Evolutionary conservation across 37 sponge, comb jelly and placozoan species (phyloP), one percentile per base, ranked within the genome.

Genomic region (Mnemiopsis leidyi): DNA sequence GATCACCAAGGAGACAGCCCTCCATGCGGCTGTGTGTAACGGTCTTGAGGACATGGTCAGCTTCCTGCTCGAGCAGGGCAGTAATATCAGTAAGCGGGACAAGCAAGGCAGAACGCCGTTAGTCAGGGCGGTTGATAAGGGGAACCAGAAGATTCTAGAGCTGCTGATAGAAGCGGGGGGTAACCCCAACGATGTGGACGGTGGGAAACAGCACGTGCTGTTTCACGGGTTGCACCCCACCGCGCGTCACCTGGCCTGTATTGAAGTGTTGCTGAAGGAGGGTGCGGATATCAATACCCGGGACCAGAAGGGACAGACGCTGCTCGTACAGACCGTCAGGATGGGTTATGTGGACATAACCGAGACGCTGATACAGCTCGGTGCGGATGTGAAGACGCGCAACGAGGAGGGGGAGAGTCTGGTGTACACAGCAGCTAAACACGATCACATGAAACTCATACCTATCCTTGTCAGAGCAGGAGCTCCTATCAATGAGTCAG

Each of bases 31-130:
- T 20, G 90, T 85, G 39, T 85, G 90, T 85, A 85, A 85, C 61
- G 90, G 90, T n/a, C 48, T 85, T 18, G 90, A 85, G 40, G 90
- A 85, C 26, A 85, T 85, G 90, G 90, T 85, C 26, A 85, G 61
- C 90, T 85, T n/a, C 35, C 90, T 85, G 25, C 5, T 85, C 29
- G 90, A 85, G 90, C 90, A 40, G 90, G 90, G 90, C 61, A 85
- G 90, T 40, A 85, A 85, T 37, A 85, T 85, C 30, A 85, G 30
- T 37, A 85, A 85, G 90, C 9, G 90, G 23, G 90, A 85, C 23
- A 85, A 85, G 39, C 90, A 85, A 61, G 90, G 90, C 48, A 38
- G 90, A 40, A 85, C 90, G 16, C 61, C 90, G 7, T 61, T 85
- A 1, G 39, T 85, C 39, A 18, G 90, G 61, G 90, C 90, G 3